Percentiles rank a stretch among this genome's conserved stretches.
phyloP scores from a whole-genome alignment of 2,797 vertebrate species.

The Sebastes hubbsi region DNA sequence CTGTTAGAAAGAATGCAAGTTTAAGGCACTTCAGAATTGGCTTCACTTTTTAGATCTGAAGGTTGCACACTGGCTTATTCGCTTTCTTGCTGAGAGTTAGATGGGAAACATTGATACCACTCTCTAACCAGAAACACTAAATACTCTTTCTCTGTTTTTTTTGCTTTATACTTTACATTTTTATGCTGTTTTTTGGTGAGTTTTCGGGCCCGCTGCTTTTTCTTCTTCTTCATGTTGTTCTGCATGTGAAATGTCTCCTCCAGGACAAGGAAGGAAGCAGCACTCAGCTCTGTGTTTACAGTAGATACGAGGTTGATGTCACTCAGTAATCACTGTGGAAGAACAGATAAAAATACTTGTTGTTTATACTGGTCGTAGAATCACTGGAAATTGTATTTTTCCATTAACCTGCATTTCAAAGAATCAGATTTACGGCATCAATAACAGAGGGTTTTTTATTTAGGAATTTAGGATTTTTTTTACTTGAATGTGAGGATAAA shows the following conservation, averaged over 20 bases:
- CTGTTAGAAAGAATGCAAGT: too few relatives aligned
- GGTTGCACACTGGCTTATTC: too few relatives aligned
- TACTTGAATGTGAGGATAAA: neutral
- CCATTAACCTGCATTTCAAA: too few relatives aligned
- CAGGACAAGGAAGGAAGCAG: neutral
- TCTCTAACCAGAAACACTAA: too few relatives aligned
- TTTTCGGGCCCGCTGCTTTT: neutral
- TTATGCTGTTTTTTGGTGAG: neutral
- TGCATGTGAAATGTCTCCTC: neutral
- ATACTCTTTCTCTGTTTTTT: neutral
- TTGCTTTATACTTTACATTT: neutral
- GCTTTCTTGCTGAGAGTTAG: too few relatives aligned
- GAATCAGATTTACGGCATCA: too few relatives aligned
- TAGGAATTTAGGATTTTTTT: too few relatives aligned
- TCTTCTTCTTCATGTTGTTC: slow-evolving; percentile 27
- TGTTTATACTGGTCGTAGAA: neutral
- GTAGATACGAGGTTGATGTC: neutral
- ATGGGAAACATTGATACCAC: too few relatives aligned
- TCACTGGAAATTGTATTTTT: neutral
- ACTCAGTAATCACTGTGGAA: neutral
- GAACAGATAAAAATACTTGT: neutral
- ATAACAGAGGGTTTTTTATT: too few relatives aligned
- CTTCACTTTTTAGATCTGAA: accelerated
- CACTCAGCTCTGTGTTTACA: neutral
- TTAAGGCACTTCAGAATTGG: too few relatives aligned